Base-by-base conservation (phyloP, 2,888 invertebrate species). In the Luperina testacea region DNA sequence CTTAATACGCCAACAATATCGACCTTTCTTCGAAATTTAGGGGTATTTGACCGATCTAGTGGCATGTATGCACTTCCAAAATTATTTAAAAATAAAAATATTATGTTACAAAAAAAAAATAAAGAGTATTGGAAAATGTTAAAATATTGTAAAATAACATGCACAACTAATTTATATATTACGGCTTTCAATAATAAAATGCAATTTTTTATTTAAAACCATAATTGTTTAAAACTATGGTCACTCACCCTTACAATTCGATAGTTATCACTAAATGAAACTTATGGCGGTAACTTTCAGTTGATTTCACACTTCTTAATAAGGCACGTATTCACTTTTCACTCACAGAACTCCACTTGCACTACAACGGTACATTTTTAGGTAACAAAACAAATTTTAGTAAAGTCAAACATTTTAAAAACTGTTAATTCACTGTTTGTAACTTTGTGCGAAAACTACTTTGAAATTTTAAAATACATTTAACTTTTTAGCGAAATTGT, bases 291-390 rank as follows among this genome's bases (percentile, higher is more conserved):
- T 78, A 81, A 82, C 17, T 73, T 77, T 72, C 73, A 79, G 24
- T 72, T 59, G 5, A 74, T 87, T 80, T 83, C 82, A 88, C 63
- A 69, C 32, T 64, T 20, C 77, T 87, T 20, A 68, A 7, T 75
- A 84, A 87, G 81, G 78, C 90, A 89, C 89, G 32, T 68, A 42
- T 45, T 65, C 7, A 17, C 9, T 75, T 76, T 32, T 27, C 70
- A 83, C 59, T 71, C 74, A 67, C 71, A 61, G 20, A 42, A 27
- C 64, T 5, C 0, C 45, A 83, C 59, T 59, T 45, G 45, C n/a
- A 71, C 45, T 32, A 6, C 5, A 53, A 32, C 32, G 5, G 6
- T 20, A 15, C 3, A 68, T 20, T 15, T 27, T 53, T 38, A 38
- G 4, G 0, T 7, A 32, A 72, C 38, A 15, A 67, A 32, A 64